These are phyloP conservation scores for Eulemur rufifrons DNA, from an alignment of 2,113 vertebrate genomes.

Conservation along the genomic window DNA sequence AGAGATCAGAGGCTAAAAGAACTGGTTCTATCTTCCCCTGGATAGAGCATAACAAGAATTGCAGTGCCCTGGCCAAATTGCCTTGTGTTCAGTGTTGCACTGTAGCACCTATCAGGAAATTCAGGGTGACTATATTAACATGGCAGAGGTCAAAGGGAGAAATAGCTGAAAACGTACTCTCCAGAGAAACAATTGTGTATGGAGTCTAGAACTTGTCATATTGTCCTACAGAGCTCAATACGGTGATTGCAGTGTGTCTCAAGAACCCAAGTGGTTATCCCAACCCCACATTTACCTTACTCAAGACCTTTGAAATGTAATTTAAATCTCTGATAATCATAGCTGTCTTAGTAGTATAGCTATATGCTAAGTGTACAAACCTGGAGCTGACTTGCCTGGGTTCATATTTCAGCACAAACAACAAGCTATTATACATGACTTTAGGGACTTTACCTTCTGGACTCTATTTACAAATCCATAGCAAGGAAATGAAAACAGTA, in stretches of 20 bases:
- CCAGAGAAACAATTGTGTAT: not conserved
- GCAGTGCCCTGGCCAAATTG: not conserved
- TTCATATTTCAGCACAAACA: not conserved
- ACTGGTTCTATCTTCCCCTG: not conserved
- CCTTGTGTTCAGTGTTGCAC: not conserved
- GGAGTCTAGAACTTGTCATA: not conserved
- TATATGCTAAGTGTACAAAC: not conserved
- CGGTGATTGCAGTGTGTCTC: not conserved
- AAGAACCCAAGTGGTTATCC: not conserved
- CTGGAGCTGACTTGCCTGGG: not conserved
- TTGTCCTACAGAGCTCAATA: not conserved
- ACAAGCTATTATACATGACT: not conserved
- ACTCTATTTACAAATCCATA: not conserved
- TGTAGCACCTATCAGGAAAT: not conserved
- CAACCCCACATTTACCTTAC: not conserved
- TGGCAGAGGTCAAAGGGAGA: not conserved
- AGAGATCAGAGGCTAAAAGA: not conserved
- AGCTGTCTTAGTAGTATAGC: not conserved
- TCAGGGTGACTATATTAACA: not conserved
- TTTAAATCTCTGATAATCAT: not conserved
- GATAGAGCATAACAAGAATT: not conserved
- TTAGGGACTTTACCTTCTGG: not conserved
- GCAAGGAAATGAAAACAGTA: not conserved
- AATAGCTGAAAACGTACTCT: not conserved
- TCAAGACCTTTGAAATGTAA: not conserved